Conservation (phyloP, 2,113 vertebrate species). For the Corvus cornix region DNA sequence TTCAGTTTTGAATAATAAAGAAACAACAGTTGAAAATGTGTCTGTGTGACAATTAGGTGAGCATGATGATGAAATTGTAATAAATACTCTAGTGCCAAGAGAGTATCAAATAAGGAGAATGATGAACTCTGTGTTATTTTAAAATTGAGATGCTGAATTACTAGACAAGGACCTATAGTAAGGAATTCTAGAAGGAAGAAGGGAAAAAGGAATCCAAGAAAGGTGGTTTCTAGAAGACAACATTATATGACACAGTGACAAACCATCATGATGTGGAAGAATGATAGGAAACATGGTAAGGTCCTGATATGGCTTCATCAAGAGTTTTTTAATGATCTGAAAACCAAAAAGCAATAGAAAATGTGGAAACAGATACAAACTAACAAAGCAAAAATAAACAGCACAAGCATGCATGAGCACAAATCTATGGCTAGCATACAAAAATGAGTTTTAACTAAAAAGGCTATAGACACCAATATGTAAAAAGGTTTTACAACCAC, state of each 20-base stretch:
- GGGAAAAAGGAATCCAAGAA: not conserved
- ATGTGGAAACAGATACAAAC: conserved; percentile 28
- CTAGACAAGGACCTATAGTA: not conserved
- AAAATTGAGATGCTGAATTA: not conserved
- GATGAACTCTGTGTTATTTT: not conserved
- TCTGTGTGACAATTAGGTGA: not conserved
- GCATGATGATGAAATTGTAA: not conserved
- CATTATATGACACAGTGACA: conserved; percentile 31
- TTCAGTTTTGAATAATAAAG: not conserved
- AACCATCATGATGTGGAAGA: conserved; percentile 57
- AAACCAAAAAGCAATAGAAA: conserved; percentile 61
- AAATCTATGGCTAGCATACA: not conserved
- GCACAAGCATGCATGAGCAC: not conserved
- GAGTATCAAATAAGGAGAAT: not conserved
- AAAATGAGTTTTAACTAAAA: not conserved
- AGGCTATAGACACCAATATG: not conserved
- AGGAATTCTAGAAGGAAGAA: conserved; percentile 6
- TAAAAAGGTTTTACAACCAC: not conserved
- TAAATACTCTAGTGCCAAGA: not conserved
- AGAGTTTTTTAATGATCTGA: conserved; percentile 60
- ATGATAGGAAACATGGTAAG: conserved; percentile 52
- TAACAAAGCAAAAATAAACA: not conserved
- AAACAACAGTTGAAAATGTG: not conserved
- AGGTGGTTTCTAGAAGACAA: not conserved
- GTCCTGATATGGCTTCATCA: conserved; percentile 50